These are phyloP conservation scores for Microplitis deprimator DNA, from an alignment of 2,888 invertebrate species.

Conservation along the genomic window DNA sequence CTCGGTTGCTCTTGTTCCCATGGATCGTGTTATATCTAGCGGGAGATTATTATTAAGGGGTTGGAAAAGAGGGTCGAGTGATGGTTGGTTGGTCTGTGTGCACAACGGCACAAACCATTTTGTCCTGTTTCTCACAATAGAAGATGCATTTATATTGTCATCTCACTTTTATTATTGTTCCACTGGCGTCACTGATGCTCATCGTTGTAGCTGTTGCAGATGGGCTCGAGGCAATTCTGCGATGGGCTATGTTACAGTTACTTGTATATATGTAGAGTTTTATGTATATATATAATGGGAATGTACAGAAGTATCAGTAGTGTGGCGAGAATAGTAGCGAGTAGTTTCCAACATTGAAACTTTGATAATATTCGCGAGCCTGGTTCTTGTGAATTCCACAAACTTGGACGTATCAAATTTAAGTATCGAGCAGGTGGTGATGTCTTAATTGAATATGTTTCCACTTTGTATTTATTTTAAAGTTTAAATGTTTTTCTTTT, in stretches of 20 bases:
- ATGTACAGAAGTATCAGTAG: neutral
- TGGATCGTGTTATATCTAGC: conserved; percentile 8
- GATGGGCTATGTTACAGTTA: neutral
- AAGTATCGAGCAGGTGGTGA: conserved; percentile 38
- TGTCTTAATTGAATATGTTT: conserved; percentile 54
- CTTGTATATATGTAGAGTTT: conserved; percentile 5
- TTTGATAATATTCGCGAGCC: conserved; percentile 61
- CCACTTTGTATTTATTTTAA: conserved; percentile 37
- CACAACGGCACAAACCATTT: conserved; percentile 49
- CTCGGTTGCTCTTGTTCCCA: conserved; percentile 19
- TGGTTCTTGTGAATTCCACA: conserved; percentile 35
- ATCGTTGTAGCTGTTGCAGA: conserved; percentile 7
- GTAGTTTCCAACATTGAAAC: conserved; percentile 51
- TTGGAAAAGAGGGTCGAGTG: conserved; percentile 33
- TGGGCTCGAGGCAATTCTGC: neutral
- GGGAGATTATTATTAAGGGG: conserved; percentile 29
- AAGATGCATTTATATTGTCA: conserved; percentile 61
- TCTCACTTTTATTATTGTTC: conserved; percentile 60
- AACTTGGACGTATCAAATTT: conserved; percentile 39
- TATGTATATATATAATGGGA: neutral
- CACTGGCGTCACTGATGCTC: conserved; percentile 26
- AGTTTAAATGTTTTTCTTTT: conserved; percentile 42
- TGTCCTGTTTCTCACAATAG: conserved; percentile 55
- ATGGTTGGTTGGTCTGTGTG: conserved; percentile 3
- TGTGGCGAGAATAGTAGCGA: conserved; percentile 17